Base-by-base conservation (phyloP, 2,797 vertebrate species). In the Schizothorax lantsangensis region DNA sequence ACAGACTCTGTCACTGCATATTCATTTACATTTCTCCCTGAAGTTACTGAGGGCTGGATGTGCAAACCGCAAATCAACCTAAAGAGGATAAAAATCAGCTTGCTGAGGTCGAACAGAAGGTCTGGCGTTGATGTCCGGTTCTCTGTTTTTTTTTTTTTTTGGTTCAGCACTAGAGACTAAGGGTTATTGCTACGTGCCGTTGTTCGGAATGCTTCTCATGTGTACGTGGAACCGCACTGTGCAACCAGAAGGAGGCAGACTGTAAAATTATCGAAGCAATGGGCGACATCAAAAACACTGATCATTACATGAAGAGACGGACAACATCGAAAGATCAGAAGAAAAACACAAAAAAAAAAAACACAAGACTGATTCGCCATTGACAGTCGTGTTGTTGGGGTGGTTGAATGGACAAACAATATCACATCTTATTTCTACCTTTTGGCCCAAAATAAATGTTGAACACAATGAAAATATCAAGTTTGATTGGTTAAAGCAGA, bases 1-100 rank as follows among this genome's bases (percentile, higher is more conserved):
- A 88, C 81, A 87, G 89, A 88, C 36, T 64, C 73, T 86, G 86
- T 89, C 87, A 89, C 89, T 92, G 91, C 89, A 91, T 92, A 91
- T 89, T 68, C 47, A 81, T 86, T 57, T 88, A 86, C 45, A 66
- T 89, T 90, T 90, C 88, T 92, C 91, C 90, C 91, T 91, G 95
- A 95, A 95, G 94, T 95, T 93, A 93, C 93, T 92, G 93, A 86
- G 81, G 90, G 86, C 87, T 75, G 88, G 84, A 86, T 85, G 89
- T 91, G 85, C 90, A 91, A 91, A 87, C 86, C n/a, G 72, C 85
- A 40, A 85, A 77, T 84, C 84, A 81, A 90, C 74, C 75, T 66
- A 88, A 87, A 81, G 79, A 72, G 78, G 81, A 72, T 40, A 82
- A 43, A 69, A 54, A 36, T 71, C 78, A 47, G 66, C 40, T 71